A percentile compares a stretch with the other conserved stretches of the same genome.
Conservation (phyloP, 2,888 invertebrate species). For the Drosophila nr. perissopoda region DNA sequence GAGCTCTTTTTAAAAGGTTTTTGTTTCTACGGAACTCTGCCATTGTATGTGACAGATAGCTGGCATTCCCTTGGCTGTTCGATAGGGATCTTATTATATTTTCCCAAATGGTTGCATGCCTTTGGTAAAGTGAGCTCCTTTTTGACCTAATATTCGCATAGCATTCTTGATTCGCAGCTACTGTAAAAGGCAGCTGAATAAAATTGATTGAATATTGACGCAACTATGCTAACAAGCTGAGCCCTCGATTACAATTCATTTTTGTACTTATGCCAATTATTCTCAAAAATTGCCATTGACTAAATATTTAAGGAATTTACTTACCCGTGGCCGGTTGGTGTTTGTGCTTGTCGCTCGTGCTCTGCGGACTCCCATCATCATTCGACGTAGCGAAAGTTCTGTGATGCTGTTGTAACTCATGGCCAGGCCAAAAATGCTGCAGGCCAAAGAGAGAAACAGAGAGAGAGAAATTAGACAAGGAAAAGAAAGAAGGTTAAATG, state of each 20-base stretch:
- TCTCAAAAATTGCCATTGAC: constrained; percentile 27
- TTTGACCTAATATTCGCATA: not conserved
- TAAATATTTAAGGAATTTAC: constrained; percentile 38
- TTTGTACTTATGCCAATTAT: constrained; percentile 59
- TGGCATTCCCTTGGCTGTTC: not conserved
- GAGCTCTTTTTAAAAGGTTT: not conserved
- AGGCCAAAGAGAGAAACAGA: not conserved
- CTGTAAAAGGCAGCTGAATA: constrained; percentile 25
- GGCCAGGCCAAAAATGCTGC: constrained; percentile 46
- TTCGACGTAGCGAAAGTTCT: constrained; percentile 63
- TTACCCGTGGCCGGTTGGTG: constrained; percentile 55
- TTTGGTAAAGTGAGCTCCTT: not conserved
- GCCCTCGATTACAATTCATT: constrained; percentile 38
- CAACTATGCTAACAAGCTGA: constrained; percentile 18
- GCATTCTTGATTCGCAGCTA: not conserved
- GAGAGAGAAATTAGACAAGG: not conserved
- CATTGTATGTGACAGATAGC: not conserved
- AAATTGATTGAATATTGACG: constrained; percentile 10
- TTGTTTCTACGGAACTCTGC: not conserved
- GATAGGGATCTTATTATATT: not conserved
- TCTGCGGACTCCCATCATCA: constrained; percentile 47
- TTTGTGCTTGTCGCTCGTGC: constrained; percentile 57
- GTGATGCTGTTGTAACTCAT: constrained; percentile 48
- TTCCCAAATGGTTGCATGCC: not conserved
- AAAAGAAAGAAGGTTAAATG: constrained; percentile 50